A percentile compares a stretch with the other conserved stretches of the same genome.
Evolutionary conservation across 2,113 vertebrate species (phyloP).

Genomic region (Pristiophorus japonicus): DNA sequence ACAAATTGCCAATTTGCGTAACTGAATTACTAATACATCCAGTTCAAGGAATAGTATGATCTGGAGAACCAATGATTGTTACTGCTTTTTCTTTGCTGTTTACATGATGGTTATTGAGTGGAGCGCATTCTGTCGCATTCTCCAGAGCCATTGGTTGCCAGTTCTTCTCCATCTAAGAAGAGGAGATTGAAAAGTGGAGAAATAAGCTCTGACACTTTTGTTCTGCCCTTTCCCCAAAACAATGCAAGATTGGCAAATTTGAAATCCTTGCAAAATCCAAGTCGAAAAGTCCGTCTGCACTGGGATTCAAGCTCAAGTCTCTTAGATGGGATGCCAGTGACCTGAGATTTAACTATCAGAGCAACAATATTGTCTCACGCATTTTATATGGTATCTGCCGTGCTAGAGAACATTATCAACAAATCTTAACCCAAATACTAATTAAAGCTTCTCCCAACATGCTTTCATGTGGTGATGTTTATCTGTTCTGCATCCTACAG

Average conservation of each 20-base stretch:
- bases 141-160: too few species aligned
- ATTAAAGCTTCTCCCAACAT: not conserved
- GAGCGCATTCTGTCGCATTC: too few species aligned
- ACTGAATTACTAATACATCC: not conserved
- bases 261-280: not conserved
- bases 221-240: not conserved
- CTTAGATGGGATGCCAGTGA: not conserved
- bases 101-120: too few species aligned
- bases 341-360: too few species aligned
- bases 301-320: not conserved
- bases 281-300: not conserved
- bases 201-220: not conserved
- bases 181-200: not conserved
- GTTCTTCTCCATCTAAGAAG: not conserved
- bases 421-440: not conserved
- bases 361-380: not conserved
- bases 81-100: not conserved
- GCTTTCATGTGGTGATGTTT: not conserved
- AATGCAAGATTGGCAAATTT: not conserved
- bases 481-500: conserved; percentile 45
- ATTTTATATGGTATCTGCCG: not conserved
- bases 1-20: not conserved
- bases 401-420: not conserved
- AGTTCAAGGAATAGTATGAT: not conserved
- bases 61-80: not conserved